phyloP scores from a whole-genome alignment of 2,797 vertebrate species.

The Macropodus opercularis region DNA sequence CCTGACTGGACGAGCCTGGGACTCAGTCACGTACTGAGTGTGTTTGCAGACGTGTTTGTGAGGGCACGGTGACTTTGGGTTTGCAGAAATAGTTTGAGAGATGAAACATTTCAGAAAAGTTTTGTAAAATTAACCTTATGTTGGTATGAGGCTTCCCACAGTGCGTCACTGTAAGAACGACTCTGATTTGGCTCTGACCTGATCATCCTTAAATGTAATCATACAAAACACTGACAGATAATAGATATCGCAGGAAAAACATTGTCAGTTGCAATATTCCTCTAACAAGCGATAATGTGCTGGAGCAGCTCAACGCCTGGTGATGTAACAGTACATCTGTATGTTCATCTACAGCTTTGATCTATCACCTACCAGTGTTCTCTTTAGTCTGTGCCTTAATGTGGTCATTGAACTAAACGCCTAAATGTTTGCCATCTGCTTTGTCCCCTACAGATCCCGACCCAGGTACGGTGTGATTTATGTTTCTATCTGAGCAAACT shows the following conservation, averaged over 20 bases:
- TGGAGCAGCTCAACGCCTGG: no score
- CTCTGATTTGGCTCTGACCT: background rate
- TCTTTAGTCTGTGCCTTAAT: no score
- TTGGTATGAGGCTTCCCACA: constrained; percentile 8
- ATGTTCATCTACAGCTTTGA: no score
- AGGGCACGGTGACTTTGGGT: constrained; percentile 6
- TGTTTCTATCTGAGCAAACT: constrained; percentile 6
- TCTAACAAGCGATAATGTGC: no score
- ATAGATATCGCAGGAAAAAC: no score
- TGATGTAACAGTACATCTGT: no score
- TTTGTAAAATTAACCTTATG: constrained; percentile 9
- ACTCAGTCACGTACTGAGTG: constrained; percentile 16
- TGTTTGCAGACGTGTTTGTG: constrained; percentile 9
- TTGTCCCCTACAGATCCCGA: constrained; percentile 71
- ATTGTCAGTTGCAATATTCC: no score
- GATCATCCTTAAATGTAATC: constrained; percentile 12
- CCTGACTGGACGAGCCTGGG: constrained; percentile 46
- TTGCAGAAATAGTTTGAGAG: constrained; percentile 6
- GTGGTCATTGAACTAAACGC: constrained; percentile 5
- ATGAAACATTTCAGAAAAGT: constrained; percentile 17
- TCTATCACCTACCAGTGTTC: no score
- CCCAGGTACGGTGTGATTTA: constrained; percentile 73
- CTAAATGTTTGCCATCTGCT: constrained; percentile 52
- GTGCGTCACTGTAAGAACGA: background rate
- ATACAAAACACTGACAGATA: constrained; percentile 17